phyloP scores from a whole-genome alignment of 2,888 invertebrate species.

The Ferdinandea cuprea region DNA sequence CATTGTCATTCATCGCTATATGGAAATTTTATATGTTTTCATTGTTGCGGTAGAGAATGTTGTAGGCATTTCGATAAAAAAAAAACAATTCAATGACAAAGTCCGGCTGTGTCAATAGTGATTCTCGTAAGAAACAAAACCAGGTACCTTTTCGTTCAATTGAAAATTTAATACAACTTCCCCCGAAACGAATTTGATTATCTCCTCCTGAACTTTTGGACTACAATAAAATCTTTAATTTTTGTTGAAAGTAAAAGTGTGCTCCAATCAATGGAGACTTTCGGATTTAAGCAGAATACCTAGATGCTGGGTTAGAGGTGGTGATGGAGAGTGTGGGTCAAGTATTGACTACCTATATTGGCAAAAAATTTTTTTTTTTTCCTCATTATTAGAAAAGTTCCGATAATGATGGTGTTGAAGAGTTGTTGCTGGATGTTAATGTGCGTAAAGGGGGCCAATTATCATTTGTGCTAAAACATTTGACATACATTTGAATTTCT shows the following conservation, averaged over 20 bases:
- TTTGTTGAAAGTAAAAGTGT: slow-evolving; percentile 64
- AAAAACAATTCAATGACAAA: slow-evolving; percentile 28
- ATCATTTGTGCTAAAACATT: not conserved
- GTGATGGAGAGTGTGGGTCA: slow-evolving; percentile 36
- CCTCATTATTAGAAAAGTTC: not conserved
- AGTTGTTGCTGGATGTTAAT: slow-evolving; percentile 11
- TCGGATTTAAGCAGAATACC: slow-evolving; percentile 36
- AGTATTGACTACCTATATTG: slow-evolving; percentile 16
- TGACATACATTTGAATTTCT: slow-evolving; percentile 19
- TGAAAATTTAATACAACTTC: slow-evolving; percentile 43
- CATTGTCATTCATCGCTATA: slow-evolving; percentile 20
- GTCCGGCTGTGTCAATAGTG: slow-evolving; percentile 32
- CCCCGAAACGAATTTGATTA: slow-evolving; percentile 44
- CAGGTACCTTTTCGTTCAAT: too few species aligned
- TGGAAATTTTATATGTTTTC: slow-evolving; percentile 12
- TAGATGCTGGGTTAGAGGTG: slow-evolving; percentile 3
- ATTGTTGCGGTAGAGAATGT: not conserved
- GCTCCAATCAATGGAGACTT: slow-evolving; percentile 31
- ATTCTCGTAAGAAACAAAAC: not conserved
- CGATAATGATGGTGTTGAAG: not conserved
- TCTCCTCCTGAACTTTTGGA: slow-evolving; percentile 26
- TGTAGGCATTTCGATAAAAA: not conserved
- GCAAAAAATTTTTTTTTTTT: slow-evolving; percentile 7
- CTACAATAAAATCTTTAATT: slow-evolving; percentile 11
- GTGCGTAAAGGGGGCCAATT: slow-evolving; percentile 30